Base-by-base conservation (phyloP, 37 sponge, comb jelly and placozoan genomes). In the Dysidea cf. avara region DNA sequence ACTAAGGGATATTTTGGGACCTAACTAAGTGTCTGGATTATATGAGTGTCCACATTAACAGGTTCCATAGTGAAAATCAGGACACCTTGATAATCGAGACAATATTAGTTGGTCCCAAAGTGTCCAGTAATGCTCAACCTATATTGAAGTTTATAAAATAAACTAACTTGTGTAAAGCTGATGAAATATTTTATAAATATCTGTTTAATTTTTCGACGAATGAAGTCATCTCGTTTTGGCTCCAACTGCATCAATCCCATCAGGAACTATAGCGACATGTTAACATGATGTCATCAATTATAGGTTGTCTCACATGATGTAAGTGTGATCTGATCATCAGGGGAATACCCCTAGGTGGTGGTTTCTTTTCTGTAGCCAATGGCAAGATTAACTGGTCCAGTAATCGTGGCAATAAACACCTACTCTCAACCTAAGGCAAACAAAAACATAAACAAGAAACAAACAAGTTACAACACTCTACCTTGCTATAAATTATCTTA, bases 101-200 rank as follows among this genome's bases (percentile, higher is more conserved):
- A n/a, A n/a, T n/a, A n/a, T n/a, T n/a, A n/a, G n/a, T n/a, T n/a
- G n/a, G n/a, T n/a, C n/a, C n/a, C n/a, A n/a, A n/a, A n/a, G n/a
- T n/a, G n/a, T n/a, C n/a, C n/a, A n/a, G n/a, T n/a, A n/a, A n/a
- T n/a, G n/a, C n/a, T n/a, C n/a, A n/a, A n/a, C n/a, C n/a, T n/a
- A n/a, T n/a, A n/a, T n/a, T n/a, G n/a, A n/a, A n/a, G n/a, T n/a
- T n/a, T n/a, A n/a, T n/a, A n/a, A n/a, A n/a, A n/a, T n/a, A n/a
- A n/a, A 1, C 50, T 9, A 39, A 81, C 81, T 56, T 81, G 74
- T 31, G 35, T 49, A 34, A 39, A 83, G 40, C 69, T 17, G 12
- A 60, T 50, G 40, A 83, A 83, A 62, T 83, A 83, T 25, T 60
- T 54, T 24, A 66, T 66, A 62, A 83, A 83, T 11, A 83, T 21